Evolutionary conservation across 2,888 invertebrate genomes (phyloP), one percentile per base, ranked within the genome.

Genomic region (Melinaea menophilus): DNA sequence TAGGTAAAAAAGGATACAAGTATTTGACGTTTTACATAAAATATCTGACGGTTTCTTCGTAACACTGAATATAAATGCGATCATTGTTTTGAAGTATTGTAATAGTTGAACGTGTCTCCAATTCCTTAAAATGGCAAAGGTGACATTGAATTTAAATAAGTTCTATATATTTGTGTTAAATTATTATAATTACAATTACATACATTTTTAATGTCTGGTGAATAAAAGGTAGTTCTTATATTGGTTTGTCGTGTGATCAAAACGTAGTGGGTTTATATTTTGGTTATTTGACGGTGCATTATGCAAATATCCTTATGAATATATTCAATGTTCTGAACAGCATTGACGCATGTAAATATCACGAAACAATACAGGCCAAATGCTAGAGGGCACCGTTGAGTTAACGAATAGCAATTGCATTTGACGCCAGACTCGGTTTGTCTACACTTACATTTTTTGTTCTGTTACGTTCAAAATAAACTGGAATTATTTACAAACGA

Each of bases 291-390:
- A 45, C n/a, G 41, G 31, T 54, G 41, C 45, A 45, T 5, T 35
- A 55, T 55, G 59, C 59, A 59, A 59, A 59, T 59, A 41, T 33
- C 41, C 33, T 55, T 59, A 59, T 59, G 51, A 51, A 46, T 45
- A 33, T 51, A 51, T 55, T 47, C 57, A 51, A 33, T 56, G 55
- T 41, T 61, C 56, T 22, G 48, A 60, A 41, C 59, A 72, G 70
- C 66, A 69, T 72, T 70, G 71, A 70, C 72, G 66, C 69, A 69
- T 73, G 72, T 76, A 76, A 80, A 80, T 73, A 56, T 64, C 58
- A 64, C 61, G 71, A 76, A 75, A 86, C 86, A 86, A 86, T 85
- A 72, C 70, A 69, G 84, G 80, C 64, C 81, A 81, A 76, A 74
- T 71, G 82, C 74, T 74, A 81, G 64, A 75, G 79, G 79, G 71